Conservation (phyloP, 2,113 vertebrate species). For the Nymphicus hollandicus region DNA sequence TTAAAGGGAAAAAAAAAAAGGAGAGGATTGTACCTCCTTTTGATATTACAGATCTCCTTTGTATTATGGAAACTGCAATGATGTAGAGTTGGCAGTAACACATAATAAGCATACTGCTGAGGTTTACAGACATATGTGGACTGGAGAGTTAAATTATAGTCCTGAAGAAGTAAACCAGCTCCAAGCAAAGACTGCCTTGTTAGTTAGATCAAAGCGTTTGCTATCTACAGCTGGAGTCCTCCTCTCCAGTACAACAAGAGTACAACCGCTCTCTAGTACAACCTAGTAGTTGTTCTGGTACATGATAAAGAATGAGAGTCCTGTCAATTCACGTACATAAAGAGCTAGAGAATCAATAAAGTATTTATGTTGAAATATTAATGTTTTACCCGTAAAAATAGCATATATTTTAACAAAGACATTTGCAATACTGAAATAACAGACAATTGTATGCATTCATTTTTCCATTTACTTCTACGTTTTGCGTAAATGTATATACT, state of each 20-base stretch:
- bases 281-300: neutral
- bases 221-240: neutral
- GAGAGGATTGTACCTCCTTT: neutral
- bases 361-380: neutral
- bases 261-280: neutral
- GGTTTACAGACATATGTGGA: neutral
- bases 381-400: neutral
- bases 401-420: neutral
- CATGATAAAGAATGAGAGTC: neutral
- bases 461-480: neutral
- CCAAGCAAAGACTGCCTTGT: neutral
- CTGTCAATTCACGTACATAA: neutral
- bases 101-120: neutral
- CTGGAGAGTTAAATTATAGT: neutral
- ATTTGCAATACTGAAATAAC: neutral
- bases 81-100: neutral
- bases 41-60: neutral
- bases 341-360: neutral
- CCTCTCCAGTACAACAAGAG: neutral
- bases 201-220: neutral
- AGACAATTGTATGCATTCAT: neutral
- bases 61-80: neutral
- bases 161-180: neutral
- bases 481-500: fast-evolving
- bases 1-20: neutral